These are phyloP conservation scores for Drosophila simulans DNA, from an alignment of 1,140 invertebrate genomes.

Conservation along the genomic window DNA sequence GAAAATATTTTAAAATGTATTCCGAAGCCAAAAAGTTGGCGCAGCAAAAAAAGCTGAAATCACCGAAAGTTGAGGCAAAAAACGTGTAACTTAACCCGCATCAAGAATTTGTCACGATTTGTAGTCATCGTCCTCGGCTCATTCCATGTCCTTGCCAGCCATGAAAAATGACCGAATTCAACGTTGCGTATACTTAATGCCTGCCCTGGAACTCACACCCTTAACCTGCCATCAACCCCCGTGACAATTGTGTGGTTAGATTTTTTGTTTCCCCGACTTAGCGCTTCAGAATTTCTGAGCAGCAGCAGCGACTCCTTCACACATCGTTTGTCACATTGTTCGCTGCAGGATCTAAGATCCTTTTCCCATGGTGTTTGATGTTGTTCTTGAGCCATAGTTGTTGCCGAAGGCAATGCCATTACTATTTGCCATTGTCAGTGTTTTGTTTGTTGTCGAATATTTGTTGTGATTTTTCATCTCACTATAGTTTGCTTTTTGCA, in stretches of 20 bases:
- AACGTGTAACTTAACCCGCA: conserved; percentile 79
- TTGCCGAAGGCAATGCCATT: conserved; percentile 70
- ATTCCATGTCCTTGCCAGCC: conserved; percentile 39
- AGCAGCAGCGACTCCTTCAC: conserved; percentile 68
- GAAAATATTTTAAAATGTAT: conserved; percentile 65
- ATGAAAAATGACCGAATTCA: conserved; percentile 79
- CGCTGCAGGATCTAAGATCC: conserved; percentile 24
- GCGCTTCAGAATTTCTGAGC: conserved; percentile 60
- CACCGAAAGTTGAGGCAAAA: conserved; percentile 27
- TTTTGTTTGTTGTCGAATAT: conserved; percentile 68
- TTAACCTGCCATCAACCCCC: conserved; percentile 20
- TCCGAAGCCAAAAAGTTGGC: conserved; percentile 65
- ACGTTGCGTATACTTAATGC: conserved; percentile 74
- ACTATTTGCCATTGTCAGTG: conserved; percentile 80
- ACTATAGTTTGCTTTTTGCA: conserved; percentile 49
- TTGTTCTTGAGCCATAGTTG: conserved; percentile 36
- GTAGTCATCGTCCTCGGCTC: conserved; percentile 69
- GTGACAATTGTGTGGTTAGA: conserved; percentile 77
- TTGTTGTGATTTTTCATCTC: conserved; percentile 82
- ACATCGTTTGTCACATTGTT: conserved; percentile 83
- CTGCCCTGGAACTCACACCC: conserved; percentile 19
- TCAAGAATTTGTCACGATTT: conserved; percentile 82
- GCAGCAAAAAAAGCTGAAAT: conserved; percentile 10
- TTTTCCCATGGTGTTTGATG: conserved; percentile 49
- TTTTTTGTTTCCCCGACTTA: conserved; percentile 40